Evolutionary conservation across 2,888 invertebrate species (phyloP), one percentile per base, ranked within the genome.

Genomic region (Netelia virgata): DNA sequence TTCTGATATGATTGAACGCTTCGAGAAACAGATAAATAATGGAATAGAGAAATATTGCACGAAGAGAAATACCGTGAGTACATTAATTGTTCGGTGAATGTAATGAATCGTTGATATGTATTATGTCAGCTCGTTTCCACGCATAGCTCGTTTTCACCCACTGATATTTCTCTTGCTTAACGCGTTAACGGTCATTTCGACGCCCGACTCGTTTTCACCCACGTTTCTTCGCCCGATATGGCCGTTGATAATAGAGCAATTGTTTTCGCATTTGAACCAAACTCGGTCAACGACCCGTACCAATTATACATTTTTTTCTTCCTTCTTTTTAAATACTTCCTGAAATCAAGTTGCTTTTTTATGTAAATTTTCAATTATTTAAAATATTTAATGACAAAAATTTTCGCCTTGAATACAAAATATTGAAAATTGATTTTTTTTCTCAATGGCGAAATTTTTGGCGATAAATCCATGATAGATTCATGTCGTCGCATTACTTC

Each of bases 251-350:
- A 73, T 72, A 20, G 61, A 28, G 43, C 55, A 70, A 70, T 61
- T 59, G 59, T 43, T 41, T 43, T 72, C 59, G 16, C 18, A 14
- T 28, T 55, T 16, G 0, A 14, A 55, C 36, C 16, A 16, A 9
- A n/a, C 57, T 11, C n/a, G 20, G 16, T 16, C 20, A 18, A 9
- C 6, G 57, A 57, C 9, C 20, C 1, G 20, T 64, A 41, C 28
- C 57, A 90, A 28, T 23, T 9, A 61, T 8, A 23, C 10, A 20
- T 14, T 28, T 8, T 18, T 61, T 61, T 11, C 28, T 23, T 23
- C 11, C 9, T 3, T 6, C 36, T 6, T 36, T 5, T 36, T 36
- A 36, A 36, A 8, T 36, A 36, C 5, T 36, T 36, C 23, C 23
- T 2, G 1, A 23, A 23, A 2, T 23, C 23, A 2, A 23, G 23